Evolutionary conservation across 2,797 vertebrate genomes (phyloP).

Genomic region (Lithobates sylvaticus): DNA sequence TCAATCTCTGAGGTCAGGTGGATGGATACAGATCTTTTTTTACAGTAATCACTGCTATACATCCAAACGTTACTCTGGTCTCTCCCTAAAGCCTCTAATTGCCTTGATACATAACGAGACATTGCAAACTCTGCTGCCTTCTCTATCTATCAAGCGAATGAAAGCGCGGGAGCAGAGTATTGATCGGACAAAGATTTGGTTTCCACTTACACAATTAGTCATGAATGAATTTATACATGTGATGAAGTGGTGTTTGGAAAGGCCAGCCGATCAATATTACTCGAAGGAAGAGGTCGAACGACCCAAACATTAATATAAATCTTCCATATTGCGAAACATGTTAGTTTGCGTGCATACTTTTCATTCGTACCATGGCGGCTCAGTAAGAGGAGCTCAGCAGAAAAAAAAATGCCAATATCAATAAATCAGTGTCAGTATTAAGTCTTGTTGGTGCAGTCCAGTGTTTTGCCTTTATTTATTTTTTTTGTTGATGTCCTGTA

Average conservation of each 20-base stretch:
- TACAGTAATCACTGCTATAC: not conserved
- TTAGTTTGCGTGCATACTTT: not conserved
- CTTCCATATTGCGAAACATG: slow-evolving; percentile 3
- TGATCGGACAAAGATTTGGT: slow-evolving; percentile 47
- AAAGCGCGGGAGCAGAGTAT: slow-evolving; percentile 35
- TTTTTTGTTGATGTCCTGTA: too few relatives aligned
- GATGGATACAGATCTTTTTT: not conserved
- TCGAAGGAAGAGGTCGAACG: slow-evolving; percentile 10
- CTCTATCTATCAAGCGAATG: not conserved
- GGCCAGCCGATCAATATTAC: slow-evolving; percentile 39
- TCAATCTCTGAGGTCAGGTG: not conserved
- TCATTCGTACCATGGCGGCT: slow-evolving; percentile 13
- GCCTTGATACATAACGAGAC: slow-evolving; percentile 21
- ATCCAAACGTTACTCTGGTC: not conserved
- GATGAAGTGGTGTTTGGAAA: slow-evolving; percentile 33
- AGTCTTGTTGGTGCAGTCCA: too few relatives aligned
- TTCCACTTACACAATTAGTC: slow-evolving; percentile 57
- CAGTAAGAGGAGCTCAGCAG: slow-evolving; percentile 2
- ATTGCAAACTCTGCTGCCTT: slow-evolving; percentile 3
- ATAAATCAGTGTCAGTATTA: too few relatives aligned
- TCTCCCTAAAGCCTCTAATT: slow-evolving; percentile 27
- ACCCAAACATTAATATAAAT: slow-evolving; percentile 31
- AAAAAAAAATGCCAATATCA: not conserved
- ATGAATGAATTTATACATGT: slow-evolving; percentile 46
- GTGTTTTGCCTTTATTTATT: too few relatives aligned